phyloP scores from a whole-genome alignment of 2,888 invertebrate genomes.

The Eilema sororculum region DNA sequence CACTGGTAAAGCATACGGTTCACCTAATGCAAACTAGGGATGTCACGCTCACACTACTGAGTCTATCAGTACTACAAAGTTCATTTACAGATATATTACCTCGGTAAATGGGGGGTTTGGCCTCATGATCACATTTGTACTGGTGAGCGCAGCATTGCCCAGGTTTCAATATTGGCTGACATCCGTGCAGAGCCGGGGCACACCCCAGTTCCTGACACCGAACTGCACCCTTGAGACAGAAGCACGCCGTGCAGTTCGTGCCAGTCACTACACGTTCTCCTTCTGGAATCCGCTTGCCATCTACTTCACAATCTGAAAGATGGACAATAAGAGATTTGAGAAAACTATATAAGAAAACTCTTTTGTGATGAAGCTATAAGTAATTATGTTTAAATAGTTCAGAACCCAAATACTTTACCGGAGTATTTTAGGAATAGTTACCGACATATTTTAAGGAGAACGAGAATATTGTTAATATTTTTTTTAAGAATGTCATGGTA shows the following conservation, averaged over 20 bases:
- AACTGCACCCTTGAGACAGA: constrained; percentile 91
- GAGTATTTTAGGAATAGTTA: no score
- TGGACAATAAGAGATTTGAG: constrained; percentile 34
- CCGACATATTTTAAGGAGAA: no score
- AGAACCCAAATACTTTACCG: no score
- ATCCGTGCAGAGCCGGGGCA: constrained; percentile 91
- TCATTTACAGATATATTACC: not conserved
- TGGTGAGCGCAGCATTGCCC: constrained; percentile 95
- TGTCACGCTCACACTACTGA: no score
- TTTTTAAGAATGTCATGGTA: no score
- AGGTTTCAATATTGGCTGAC: constrained; percentile 90
- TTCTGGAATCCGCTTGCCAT: constrained; percentile 88
- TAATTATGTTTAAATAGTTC: not conserved
- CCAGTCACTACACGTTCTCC: constrained; percentile 89
- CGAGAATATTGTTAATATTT: no score
- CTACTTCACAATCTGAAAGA: constrained; percentile 89
- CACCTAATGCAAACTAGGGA: no score
- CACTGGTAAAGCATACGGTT: no score
- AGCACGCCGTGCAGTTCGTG: constrained; percentile 92
- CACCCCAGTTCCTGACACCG: constrained; percentile 92
- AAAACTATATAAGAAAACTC: no score
- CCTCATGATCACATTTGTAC: constrained; percentile 90
- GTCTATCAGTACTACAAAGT: no score
- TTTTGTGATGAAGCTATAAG: not conserved
- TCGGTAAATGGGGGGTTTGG: not conserved